Evolutionary conservation across 2,888 invertebrate genomes (phyloP), one percentile per base, ranked within the genome.

Genomic region (Pedicia rivosa): DNA sequence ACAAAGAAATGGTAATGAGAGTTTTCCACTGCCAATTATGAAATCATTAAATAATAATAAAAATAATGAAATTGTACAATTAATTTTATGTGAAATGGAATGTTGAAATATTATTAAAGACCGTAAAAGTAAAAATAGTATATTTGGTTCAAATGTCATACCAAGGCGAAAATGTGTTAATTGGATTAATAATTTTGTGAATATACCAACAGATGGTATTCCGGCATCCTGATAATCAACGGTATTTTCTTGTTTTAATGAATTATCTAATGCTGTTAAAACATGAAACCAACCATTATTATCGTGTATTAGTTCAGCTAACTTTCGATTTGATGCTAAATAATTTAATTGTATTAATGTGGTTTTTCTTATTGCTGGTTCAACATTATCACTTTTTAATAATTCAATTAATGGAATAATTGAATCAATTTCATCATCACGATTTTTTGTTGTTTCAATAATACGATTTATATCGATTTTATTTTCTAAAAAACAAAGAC

Each of bases 291-390:
- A 46, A 4, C 51, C 53, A 13, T 45, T 43, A 7, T 45, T 43
- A 27, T 43, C 43, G 36, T 51, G 50, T 22, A 55, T 41, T 6
- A 47, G 41, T 3, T 42, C 42, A 6, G 48, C 48, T 1, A 52
- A 43, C 5, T 42, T 34, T 41, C 51, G 51, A 35, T 53, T 53
- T 15, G 49, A 50, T 3, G 56, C 50, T 41, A 59, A 42, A 2
- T 54, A 49, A 42, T 56, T 57, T 5, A 57, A 38, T 40, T 60
- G 57, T 40, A 50, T 46, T 3, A 56, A 42, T 1, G 56, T 47
- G 0, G 57, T 55, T 40, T 55, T 56, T 6, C 56, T 48, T 30
- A 58, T 53, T 10, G 48, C 34, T 2, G 55, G 51, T 22, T 54
- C 54, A 3, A 57, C 40, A 35, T 55, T 54, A 6, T 46, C 40